A percentile compares a stretch with the other conserved stretches of the same genome.
Evolutionary conservation across 2,888 invertebrate genomes (phyloP).

Genomic region (Clistopyga incitator): DNA sequence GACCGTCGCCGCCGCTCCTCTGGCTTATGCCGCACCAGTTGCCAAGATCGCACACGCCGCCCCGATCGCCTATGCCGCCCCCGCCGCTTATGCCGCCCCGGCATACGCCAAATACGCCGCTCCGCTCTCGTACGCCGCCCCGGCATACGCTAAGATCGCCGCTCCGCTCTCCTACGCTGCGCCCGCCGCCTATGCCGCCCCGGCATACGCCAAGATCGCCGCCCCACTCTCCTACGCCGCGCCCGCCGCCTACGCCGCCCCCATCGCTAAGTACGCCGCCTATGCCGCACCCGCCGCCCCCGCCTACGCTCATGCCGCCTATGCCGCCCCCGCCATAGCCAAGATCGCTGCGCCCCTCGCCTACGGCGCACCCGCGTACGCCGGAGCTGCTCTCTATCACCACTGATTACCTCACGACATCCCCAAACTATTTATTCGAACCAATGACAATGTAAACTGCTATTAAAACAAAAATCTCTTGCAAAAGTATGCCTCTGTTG

Average conservation of each 20-base stretch:
- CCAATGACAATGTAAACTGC: slow-evolving; percentile 5
- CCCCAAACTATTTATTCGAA: slow-evolving; percentile 38
- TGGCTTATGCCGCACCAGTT: slow-evolving; percentile 66
- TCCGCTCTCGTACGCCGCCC: slow-evolving; percentile 61
- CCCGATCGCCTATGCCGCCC: slow-evolving; percentile 70
- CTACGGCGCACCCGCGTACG: slow-evolving; percentile 48
- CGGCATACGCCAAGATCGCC: slow-evolving; percentile 62
- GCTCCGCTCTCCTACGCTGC: too few species aligned
- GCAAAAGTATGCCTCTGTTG: neutral
- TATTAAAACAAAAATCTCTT: slow-evolving; percentile 23
- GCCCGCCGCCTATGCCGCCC: slow-evolving; percentile 51
- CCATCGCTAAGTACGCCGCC: slow-evolving; percentile 69
- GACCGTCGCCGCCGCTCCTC: slow-evolving; percentile 78
- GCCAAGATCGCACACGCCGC: slow-evolving; percentile 61
- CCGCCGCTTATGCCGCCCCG: slow-evolving; percentile 66
- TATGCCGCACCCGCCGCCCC: slow-evolving; percentile 63
- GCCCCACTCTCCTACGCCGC: slow-evolving; percentile 68
- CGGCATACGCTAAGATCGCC: slow-evolving; percentile 53
- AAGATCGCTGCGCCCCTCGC: slow-evolving; percentile 72
- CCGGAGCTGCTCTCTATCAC: slow-evolving; percentile 24
- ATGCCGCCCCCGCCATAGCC: slow-evolving; percentile 54
- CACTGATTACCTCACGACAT: slow-evolving; percentile 23
- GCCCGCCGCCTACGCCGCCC: slow-evolving; percentile 62
- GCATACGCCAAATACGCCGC: slow-evolving; percentile 33
- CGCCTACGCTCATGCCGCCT: slow-evolving; percentile 77